Conservation (phyloP, 2,113 vertebrate species). For the Chaetura pelagica region DNA sequence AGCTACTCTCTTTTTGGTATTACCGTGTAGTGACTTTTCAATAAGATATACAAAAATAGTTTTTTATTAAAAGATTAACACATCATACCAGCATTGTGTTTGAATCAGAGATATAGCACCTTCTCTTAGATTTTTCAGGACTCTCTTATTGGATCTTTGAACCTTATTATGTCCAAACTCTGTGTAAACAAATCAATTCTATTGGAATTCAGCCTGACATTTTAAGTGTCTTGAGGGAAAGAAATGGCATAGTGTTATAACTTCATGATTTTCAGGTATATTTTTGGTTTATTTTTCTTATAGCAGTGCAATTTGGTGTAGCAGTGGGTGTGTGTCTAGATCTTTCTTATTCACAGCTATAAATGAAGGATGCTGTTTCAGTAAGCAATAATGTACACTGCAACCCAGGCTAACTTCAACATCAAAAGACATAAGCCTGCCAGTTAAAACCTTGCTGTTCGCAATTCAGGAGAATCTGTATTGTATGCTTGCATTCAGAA, state of each 20-base stretch:
- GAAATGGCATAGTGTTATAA: background rate
- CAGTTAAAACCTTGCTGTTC: background rate
- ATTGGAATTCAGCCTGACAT: background rate
- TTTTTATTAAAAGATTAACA: background rate
- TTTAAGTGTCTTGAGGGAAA: background rate
- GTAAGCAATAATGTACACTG: background rate
- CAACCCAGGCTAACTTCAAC: background rate
- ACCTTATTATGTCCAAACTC: background rate
- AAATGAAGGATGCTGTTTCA: background rate
- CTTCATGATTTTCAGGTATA: background rate
- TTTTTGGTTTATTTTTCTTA: conserved; percentile 4
- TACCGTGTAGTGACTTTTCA: background rate
- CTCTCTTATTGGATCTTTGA: conserved; percentile 4
- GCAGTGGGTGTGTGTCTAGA: background rate
- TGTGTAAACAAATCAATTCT: background rate
- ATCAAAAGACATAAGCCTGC: background rate
- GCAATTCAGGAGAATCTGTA: background rate
- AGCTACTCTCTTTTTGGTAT: background rate
- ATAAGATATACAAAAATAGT: background rate
- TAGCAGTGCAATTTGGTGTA: background rate
- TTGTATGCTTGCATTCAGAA: background rate
- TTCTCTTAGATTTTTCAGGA: conserved; percentile 32
- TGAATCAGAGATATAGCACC: background rate
- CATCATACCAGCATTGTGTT: background rate
- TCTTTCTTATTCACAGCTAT: background rate